These are phyloP conservation scores for Pyrgus malvae DNA, from an alignment of 2,888 invertebrate species.

Conservation along the genomic window DNA sequence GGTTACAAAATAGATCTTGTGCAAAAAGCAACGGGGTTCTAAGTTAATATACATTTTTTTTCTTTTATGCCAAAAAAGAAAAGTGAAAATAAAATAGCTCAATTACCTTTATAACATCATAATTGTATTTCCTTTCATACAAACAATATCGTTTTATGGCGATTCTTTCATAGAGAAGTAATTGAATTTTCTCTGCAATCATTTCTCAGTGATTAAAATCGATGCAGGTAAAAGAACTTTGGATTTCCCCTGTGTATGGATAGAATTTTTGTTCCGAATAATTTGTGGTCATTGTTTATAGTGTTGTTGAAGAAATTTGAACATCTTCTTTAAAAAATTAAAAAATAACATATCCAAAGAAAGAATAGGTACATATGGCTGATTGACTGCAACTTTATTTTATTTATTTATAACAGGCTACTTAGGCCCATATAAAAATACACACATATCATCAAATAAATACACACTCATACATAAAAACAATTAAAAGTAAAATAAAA, in stretches of 20 bases:
- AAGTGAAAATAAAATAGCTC: background rate
- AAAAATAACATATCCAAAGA: no score
- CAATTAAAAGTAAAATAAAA: no score
- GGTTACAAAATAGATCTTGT: no score
- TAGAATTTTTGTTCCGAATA: background rate
- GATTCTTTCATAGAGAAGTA: background rate
- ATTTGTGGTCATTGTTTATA: background rate
- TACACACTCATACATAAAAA: no score
- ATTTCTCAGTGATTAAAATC: slow-evolving; percentile 14
- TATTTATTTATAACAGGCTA: no score
- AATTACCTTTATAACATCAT: background rate
- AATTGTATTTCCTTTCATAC: background rate
- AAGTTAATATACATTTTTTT: background rate
- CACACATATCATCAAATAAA: no score
- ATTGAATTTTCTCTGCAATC: slow-evolving; percentile 1
- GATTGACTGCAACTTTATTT: no score
- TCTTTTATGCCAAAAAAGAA: background rate
- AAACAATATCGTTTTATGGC: background rate
- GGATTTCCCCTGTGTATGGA: slow-evolving; percentile 5
- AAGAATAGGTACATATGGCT: no score
- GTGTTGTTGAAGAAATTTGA: background rate
- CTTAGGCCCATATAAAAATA: no score
- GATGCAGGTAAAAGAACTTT: slow-evolving; percentile 8
- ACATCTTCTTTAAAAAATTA: no score
- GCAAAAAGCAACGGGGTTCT: no score